Conservation (phyloP, 1,140 invertebrate species). For the Drosophila simulans region DNA sequence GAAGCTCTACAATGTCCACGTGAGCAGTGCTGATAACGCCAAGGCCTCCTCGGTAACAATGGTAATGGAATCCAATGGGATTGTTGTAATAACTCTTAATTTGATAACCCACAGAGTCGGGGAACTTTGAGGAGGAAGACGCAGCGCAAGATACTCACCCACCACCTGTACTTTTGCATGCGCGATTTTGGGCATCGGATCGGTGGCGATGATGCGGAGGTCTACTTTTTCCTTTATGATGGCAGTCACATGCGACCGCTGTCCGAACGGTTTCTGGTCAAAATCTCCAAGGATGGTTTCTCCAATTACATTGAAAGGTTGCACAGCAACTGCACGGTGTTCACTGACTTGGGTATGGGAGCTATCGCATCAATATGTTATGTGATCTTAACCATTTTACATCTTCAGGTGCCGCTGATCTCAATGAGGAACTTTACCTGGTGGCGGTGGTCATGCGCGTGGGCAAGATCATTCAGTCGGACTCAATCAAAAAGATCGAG, state of each 20-base stretch:
- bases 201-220: conserved; percentile 94
- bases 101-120: conserved; percentile 85
- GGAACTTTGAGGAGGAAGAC: conserved; percentile 89
- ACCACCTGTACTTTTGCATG: conserved; percentile 95
- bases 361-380: no score
- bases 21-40: conserved; percentile 92
- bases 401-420: conserved; percentile 89
- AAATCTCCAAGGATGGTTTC: conserved; percentile 94
- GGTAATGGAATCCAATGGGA: background rate
- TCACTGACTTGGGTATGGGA: conserved; percentile 87
- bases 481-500: conserved; percentile 88
- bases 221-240: conserved; percentile 95
- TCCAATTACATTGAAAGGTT: conserved; percentile 95
- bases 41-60: conserved; percentile 89
- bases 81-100: background rate
- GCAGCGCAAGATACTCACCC: conserved; percentile 89
- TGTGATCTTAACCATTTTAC: background rate
- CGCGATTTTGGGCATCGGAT: conserved; percentile 93
- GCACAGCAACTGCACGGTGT: conserved; percentile 94
- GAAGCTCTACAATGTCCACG: conserved; percentile 94
- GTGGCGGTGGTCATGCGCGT: conserved; percentile 95
- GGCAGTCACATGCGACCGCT: conserved; percentile 89
- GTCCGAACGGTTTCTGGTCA: conserved; percentile 94
- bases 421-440: conserved; percentile 92
- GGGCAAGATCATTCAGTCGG: conserved; percentile 93